These are phyloP conservation scores for Discoglossus pictus DNA, from an alignment of 2,797 vertebrate genomes.

Conservation along the genomic window DNA sequence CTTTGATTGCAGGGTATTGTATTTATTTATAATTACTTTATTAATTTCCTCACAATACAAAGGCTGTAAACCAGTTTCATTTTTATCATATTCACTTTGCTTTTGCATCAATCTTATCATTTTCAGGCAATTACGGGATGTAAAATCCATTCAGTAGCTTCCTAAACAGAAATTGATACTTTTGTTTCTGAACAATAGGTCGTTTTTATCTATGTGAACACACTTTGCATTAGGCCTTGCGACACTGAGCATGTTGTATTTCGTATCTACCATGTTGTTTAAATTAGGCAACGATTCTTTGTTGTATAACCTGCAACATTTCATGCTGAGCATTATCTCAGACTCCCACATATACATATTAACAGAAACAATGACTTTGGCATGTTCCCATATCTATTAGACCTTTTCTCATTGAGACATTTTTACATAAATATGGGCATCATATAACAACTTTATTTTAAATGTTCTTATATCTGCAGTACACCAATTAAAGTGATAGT, in stretches of 20 bases:
- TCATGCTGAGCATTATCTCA: slow-evolving; percentile 30
- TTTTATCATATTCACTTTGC: not conserved
- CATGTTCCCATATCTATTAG: slow-evolving; percentile 13
- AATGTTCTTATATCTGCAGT: no score
- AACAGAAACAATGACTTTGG: slow-evolving; percentile 14
- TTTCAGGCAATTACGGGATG: slow-evolving; percentile 19
- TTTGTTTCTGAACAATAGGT: slow-evolving; percentile 16
- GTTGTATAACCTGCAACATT: slow-evolving; percentile 19
- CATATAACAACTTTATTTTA: no score
- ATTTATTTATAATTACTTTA: no score
- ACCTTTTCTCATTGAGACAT: not conserved
- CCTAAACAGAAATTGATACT: not conserved
- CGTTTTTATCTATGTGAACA: slow-evolving; percentile 16
- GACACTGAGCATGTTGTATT: not conserved
- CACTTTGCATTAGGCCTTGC: not conserved
- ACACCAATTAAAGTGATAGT: no score
- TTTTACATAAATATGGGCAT: no score
- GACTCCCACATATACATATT: slow-evolving; percentile 4
- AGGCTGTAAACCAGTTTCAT: not conserved
- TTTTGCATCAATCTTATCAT: slow-evolving; percentile 12
- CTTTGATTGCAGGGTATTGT: no score
- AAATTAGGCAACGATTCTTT: slow-evolving; percentile 12
- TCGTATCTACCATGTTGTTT: not conserved
- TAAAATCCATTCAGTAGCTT: slow-evolving; percentile 1
- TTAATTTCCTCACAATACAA: no score